A percentile compares a stretch with the other conserved stretches of the same genome.
These are phyloP conservation scores for Meandrusa payeni DNA, from an alignment of 2,888 invertebrate species.

Conservation along the genomic window DNA sequence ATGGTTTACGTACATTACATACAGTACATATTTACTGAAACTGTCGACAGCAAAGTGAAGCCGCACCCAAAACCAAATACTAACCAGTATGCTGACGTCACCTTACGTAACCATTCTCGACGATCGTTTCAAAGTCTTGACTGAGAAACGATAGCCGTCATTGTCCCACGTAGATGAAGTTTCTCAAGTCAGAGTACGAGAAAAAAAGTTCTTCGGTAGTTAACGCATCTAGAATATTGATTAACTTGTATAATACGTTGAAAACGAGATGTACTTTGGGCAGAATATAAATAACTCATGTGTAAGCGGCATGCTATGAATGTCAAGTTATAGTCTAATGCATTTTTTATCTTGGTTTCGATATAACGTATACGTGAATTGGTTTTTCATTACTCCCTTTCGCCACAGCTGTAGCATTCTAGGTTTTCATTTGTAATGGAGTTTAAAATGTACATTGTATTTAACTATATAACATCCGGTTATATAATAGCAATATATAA, in stretches of 20 bases:
- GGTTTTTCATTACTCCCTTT: neutral
- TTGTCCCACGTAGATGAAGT: neutral
- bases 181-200: neutral
- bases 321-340: neutral
- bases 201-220: neutral
- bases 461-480: too few species aligned
- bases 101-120: slow-evolving; percentile 1
- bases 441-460: too few species aligned
- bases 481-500: too few species aligned
- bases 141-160: neutral
- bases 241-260: slow-evolving; percentile 1
- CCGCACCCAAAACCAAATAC: neutral
- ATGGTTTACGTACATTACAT: too few species aligned
- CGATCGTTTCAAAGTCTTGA: neutral
- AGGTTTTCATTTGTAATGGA: too few species aligned
- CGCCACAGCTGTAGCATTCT: neutral
- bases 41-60: neutral
- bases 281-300: slow-evolving; percentile 14
- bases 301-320: neutral
- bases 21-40: too few species aligned
- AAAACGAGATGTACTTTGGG: neutral
- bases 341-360: neutral
- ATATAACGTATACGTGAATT: neutral
- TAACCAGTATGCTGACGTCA: slow-evolving; percentile 4
- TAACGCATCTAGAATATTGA: slow-evolving; percentile 12